Evolutionary conservation across 2,113 vertebrate genomes (phyloP), one percentile per base, ranked within the genome.

Genomic region (Cebidichthys violaceus): DNA sequence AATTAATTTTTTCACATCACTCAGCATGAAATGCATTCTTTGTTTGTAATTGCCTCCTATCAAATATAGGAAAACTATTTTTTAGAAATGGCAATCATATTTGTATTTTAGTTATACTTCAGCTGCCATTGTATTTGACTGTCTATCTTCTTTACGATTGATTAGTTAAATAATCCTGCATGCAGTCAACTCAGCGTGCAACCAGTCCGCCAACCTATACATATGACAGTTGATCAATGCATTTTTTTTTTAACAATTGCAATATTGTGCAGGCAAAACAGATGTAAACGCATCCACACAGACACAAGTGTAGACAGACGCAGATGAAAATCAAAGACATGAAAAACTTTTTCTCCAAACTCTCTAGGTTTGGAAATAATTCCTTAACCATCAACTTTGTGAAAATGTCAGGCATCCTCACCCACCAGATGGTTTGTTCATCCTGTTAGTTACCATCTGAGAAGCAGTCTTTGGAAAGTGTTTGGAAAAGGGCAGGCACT

Each of bases 91-190:
- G 1, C 29, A 54, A 82, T 81, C 65, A 43, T 78, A 24, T 57
- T 60, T 41, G 10, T 64, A 41, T 79, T 79, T 79, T 15, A 60
- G 13, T 50, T 41, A 45, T 15, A 41, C 54, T 62, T 47, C 22
- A 66, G 31, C 45, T 17, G 22, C 35, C 15, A 27, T 59, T 62
- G 39, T 66, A 68, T 73, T 60, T 70, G 31, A 29, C 37, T 1
- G 13, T 80, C 27, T 70, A 31, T 67, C 86, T 76, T 78, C 70
- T 69, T 78, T 17, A 14, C 18, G 24, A 79, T 79, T 84, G 67
- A 84, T 81, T 86, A 29, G 67, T 43, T 70, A 81, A 77, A 68
- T 45, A 22, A 65, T 55, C 20, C 20, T 57, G 27, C 41, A 67
- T 57, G 37, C 29, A 65, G 17, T 47, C 29, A 82, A 59, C 43